Base-by-base conservation (phyloP, 2,797 vertebrate species). In the Bradypodion pumilum region DNA sequence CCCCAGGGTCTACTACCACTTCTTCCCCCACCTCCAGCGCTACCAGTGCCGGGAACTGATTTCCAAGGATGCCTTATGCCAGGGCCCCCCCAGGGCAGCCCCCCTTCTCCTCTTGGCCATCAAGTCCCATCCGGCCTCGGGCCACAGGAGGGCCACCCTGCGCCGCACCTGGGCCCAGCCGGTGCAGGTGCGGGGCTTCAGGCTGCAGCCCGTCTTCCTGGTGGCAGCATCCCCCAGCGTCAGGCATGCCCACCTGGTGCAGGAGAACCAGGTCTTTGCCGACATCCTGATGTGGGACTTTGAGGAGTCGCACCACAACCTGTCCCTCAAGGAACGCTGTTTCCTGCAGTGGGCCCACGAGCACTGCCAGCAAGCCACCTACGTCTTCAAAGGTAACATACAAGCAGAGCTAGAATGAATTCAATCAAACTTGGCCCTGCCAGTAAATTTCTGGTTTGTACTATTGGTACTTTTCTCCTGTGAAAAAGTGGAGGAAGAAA, bases 21-120 rank as follows among this genome's bases (percentile, higher is more conserved):
- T 32, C 68, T 83, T 81, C n/a, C 88, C 84, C 0, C 6, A 84
- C 83, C 94, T 94, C 92, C 91, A 94, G 92, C 80, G 13, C 79
- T 19, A 82, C 86, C 82, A 52, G 69, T 92, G 90, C 91, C 87
- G 77, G 84, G 88, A 85, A 86, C 87, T 32, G 59, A 16, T 89
- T 42, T 91, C 92, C 65, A 78, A 74, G 66, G 85, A 81, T 59
- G 72, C 69, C 42, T 56, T 44, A 49, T 37, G 66, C 49, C 23
- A 10, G 42, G 35, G 35, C 32, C 27, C 88, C 87, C 90, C 91
- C 87, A 86, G 88, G 90, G 88, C 90, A n/a, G n/a, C 90, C 76
- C 91, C 90, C 52, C 86, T 92, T 25, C 63, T 89, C 0, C 35
- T 86, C 21, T 2, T 87, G 83, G 85, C 75, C 82, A 85, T 92